Conservation (phyloP, 2,113 vertebrate species). For the Pituophis catenifer region DNA sequence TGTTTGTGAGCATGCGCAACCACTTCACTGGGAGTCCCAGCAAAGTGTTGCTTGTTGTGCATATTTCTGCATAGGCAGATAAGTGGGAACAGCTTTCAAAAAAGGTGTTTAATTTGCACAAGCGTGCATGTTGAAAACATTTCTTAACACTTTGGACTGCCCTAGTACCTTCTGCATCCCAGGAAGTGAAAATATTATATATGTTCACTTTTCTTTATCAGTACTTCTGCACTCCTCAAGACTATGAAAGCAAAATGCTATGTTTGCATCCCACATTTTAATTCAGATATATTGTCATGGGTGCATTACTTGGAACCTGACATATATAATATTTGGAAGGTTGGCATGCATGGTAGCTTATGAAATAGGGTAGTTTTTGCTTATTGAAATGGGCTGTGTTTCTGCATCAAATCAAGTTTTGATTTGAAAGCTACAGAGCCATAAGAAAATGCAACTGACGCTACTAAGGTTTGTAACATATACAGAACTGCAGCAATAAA, state of each 20-base stretch:
- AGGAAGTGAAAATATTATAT: conserved; percentile 32
- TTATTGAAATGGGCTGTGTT: neutral
- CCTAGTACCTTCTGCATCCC: neutral
- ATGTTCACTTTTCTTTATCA: conserved; percentile 49
- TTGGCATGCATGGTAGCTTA: neutral
- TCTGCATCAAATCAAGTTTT: neutral
- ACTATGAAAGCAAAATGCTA: neutral
- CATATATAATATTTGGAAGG: neutral
- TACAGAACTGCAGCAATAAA: conserved; percentile 6
- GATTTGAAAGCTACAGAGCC: neutral
- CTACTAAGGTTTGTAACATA: neutral
- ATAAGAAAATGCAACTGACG: neutral
- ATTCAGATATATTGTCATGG: neutral
- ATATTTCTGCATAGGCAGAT: neutral
- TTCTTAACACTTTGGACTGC: neutral
- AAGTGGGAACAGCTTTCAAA: neutral
- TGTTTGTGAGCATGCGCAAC: neutral
- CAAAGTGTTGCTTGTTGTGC: neutral
- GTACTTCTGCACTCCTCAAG: neutral
- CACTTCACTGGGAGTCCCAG: neutral
- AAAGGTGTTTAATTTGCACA: neutral
- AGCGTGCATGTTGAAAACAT: neutral
- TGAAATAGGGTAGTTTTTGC: neutral
- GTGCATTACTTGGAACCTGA: too few species aligned
- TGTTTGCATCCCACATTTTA: neutral